Base-by-base conservation (phyloP, 2,797 vertebrate genomes). In the Acanthurus lineatus region DNA sequence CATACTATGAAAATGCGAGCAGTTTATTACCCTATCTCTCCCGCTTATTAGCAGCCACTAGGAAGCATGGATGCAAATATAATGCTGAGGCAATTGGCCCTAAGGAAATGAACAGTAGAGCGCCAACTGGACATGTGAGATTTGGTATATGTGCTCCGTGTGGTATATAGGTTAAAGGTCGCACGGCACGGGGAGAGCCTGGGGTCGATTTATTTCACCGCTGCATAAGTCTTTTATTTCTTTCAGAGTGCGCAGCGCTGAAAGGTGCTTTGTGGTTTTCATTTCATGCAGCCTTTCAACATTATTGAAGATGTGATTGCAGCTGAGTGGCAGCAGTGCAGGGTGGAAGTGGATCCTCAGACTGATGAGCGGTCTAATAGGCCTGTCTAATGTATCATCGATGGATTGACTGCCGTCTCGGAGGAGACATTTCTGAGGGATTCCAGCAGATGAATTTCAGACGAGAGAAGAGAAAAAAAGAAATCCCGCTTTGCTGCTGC, bases 381-480 rank as follows among this genome's bases (percentile, higher is more conserved):
- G 81, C 82, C 86, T 84, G 88, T 92, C 89, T 91, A 86, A 91
- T 90, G 88, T 87, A 86, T 92, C 90, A 91, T 88, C 83, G 85
- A 92, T 87, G 88, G 89, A 90, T 84, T 70, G 88, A 78, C 88
- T 88, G 84, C 75, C 64, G 74, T 89, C 89, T 87, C 88, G 0
- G 74, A 90, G 91, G 89, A 91, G 78, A 87, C 61, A 44, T 86
- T 91, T 92, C 88, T 69, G 78, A 85, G 81, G 85, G 90, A 91
- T 93, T 88, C 86, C 83, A 86, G 83, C 86, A 88, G 89, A 92
- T 84, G 86, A 68, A 86, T 88, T 89, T 83, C 76, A 74, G 45
- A 16, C 28, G 28, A 32, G 28, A 32, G 28, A 32, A 32, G 28
- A 32, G 4, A 32, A 32, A 32, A 32, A 32, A 32, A 32, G 28